A percentile compares a stretch with the other conserved stretches of the same genome.
These are phyloP conservation scores for Philaenus spumarius DNA, from an alignment of 1,140 invertebrate genomes.

Conservation along the genomic window DNA sequence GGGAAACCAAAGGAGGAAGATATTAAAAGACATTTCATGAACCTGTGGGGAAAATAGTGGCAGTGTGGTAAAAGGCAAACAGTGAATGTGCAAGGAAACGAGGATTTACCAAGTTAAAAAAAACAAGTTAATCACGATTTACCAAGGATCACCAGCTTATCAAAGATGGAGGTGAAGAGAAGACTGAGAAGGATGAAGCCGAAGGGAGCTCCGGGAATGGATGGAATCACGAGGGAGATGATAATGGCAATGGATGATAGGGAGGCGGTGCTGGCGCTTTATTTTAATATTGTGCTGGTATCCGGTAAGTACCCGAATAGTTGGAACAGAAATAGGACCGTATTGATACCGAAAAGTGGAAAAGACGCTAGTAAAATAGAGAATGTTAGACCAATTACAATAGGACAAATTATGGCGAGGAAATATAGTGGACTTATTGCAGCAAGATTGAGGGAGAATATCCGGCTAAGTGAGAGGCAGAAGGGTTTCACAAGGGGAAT, in stretches of 20 bases:
- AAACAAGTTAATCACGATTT: no score
- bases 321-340: slow-evolving; percentile 27
- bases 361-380: slow-evolving; percentile 12
- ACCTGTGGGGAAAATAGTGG: no score
- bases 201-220: slow-evolving; percentile 8
- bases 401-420: slow-evolving; percentile 18
- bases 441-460: background rate
- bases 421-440: slow-evolving; percentile 20
- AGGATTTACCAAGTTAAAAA: no score
- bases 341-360: slow-evolving; percentile 30
- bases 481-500: slow-evolving; percentile 27
- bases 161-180: background rate
- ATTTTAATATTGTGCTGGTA: slow-evolving; percentile 17
- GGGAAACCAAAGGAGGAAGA: no score
- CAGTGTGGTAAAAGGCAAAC: no score
- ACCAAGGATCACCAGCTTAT: no score
- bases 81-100: no score
- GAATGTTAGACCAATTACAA: slow-evolving; percentile 30
- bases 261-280: background rate
- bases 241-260: background rate
- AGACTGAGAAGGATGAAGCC: background rate
- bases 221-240: background rate
- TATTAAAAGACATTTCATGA: no score
- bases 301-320: background rate
- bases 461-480: slow-evolving; percentile 11